Percentiles rank a stretch among this genome's conserved stretches.
Conservation (phyloP, 2,113 vertebrate species). For the Paracanthobrama guichenoti region DNA sequence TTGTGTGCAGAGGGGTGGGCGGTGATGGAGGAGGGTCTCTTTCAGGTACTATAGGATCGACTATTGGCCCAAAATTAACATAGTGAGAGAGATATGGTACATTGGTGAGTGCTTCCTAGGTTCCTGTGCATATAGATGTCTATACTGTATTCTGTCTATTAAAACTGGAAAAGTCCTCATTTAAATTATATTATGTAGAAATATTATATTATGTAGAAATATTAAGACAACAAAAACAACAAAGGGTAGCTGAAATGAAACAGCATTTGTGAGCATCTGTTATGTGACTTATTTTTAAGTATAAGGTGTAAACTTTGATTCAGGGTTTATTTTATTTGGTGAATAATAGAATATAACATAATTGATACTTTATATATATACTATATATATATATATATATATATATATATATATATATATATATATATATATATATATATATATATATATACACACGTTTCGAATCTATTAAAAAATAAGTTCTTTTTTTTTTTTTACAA, state of each 20-base stretch:
- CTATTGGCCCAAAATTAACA: conserved; percentile 6
- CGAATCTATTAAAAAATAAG: too few species aligned
- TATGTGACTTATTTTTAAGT: too few species aligned
- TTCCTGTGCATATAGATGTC: not conserved
- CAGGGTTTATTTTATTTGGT: not conserved
- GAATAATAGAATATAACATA: too few species aligned
- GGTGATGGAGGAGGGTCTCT: conserved; percentile 20
- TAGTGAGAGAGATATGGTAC: not conserved
- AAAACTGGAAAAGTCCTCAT: not conserved
- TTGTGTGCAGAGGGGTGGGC: conserved; percentile 69
- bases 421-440: too few species aligned
- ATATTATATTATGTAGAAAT: not conserved
- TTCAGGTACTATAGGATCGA: conserved; percentile 40
- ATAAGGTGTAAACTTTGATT: not conserved
- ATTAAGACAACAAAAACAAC: not conserved
- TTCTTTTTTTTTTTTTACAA: not conserved
- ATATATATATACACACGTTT: too few species aligned
- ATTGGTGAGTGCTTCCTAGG: not conserved
- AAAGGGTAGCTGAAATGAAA: not conserved
- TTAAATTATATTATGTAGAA: not conserved
- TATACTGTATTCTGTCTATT: not conserved
- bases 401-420: too few species aligned
- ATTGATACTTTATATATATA: too few species aligned
- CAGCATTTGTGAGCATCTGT: too few species aligned
- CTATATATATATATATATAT: too few species aligned